phyloP scores from a whole-genome alignment of 2,888 invertebrate species.

The Merodon equestris region DNA sequence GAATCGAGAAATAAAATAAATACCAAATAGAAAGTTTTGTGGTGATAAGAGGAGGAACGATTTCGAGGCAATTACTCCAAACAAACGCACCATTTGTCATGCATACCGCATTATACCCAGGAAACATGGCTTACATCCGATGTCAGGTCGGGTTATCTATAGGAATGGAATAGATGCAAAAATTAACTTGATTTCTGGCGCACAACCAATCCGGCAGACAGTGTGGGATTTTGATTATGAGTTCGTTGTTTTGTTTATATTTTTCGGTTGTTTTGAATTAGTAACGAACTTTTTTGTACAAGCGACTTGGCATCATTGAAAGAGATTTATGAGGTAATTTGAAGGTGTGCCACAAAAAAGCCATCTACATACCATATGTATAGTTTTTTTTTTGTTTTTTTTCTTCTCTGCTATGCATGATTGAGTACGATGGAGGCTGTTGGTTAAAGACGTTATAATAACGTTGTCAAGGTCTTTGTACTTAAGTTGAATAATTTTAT shows the following conservation, averaged over 20 bases:
- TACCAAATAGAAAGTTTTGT: not conserved
- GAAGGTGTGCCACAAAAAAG: slow-evolving; percentile 28
- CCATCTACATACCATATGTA: too few relatives aligned
- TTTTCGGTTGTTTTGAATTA: slow-evolving; percentile 8
- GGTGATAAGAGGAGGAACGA: slow-evolving; percentile 31
- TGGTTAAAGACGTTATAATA: too few relatives aligned
- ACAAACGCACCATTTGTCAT: slow-evolving; percentile 11
- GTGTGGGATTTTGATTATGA: slow-evolving; percentile 16
- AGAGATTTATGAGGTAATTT: slow-evolving; percentile 27
- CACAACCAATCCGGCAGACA: slow-evolving; percentile 32
- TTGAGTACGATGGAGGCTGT: too few relatives aligned
- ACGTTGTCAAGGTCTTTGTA: too few relatives aligned
- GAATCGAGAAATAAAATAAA: too few relatives aligned
- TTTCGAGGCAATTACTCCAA: slow-evolving; percentile 41
- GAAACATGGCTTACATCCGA: too few relatives aligned
- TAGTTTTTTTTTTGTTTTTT: slow-evolving; percentile 1
- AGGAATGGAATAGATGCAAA: too few relatives aligned
- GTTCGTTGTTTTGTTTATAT: not conserved
- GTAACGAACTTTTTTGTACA: slow-evolving; percentile 10
- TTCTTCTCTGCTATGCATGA: not conserved
- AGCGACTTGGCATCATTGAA: slow-evolving; percentile 8
- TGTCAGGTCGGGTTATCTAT: too few relatives aligned
- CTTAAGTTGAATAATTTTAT: too few relatives aligned
- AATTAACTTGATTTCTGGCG: too few relatives aligned
- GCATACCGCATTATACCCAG: not conserved